Evolutionary conservation across 2,888 invertebrate species (phyloP), one percentile per base, ranked within the genome.

Genomic region (Platerodrilus igneus): DNA sequence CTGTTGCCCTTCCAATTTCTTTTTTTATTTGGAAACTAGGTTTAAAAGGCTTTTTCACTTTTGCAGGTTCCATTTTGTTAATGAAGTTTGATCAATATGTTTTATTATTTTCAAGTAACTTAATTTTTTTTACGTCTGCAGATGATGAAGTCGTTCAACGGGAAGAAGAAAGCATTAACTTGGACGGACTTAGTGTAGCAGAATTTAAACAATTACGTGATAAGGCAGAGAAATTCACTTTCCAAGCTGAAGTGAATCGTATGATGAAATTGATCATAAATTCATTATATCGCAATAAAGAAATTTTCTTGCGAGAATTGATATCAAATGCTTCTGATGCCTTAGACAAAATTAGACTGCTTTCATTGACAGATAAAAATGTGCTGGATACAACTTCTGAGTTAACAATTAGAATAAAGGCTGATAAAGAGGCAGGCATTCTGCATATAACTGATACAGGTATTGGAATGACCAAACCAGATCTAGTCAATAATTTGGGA

Each of bases 251-350:
- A 73, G 99, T 99, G 23, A 95, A 95, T 72, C 86, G 97, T 41
- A 96, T 99, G 95, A 99, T 99, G 99, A 99, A 99, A 70, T 80
- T 99, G 42, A 99, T 99, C 69, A 99, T 99, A 66, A 99, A 99
- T 73, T 99, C 99, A 5, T 75, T 99, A 5, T 99, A 99, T 72
- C 81, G 94, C 58, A 99, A 99, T 70, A 99, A 99, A 72, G 99
- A 99, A 81, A 96, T 97, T 57, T 97, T 94, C 81, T 74, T 97
- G 45, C 79, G 99, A 60, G 99, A 99, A 73, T 74, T 99, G 66
- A 99, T 99, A 62, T 99, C 97, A 1, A 99, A 99, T 73, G 97
- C 94, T 0, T 97, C 97, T 0, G 99, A 99, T 75, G 99, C 99
- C 23, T 74, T 99, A 50, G 99, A 99, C 71, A 99, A 99, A 70